Base-by-base conservation (phyloP, 2,888 invertebrate species). In the Dasysyrphus albostriatus region DNA sequence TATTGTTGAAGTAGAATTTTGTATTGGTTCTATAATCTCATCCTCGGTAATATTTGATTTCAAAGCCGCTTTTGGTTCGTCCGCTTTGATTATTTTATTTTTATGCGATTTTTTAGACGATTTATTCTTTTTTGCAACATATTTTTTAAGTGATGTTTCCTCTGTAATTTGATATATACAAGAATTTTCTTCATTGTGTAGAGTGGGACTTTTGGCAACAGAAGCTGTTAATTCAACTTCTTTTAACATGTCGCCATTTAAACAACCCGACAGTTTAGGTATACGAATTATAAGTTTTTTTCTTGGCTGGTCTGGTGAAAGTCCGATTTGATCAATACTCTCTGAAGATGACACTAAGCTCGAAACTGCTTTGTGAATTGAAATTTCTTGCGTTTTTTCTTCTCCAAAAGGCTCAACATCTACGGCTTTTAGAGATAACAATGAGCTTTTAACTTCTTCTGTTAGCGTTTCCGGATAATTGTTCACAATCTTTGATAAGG, bases 201-300 rank as follows among this genome's bases (percentile, higher is more conserved):
- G 9, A 9, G 19, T 49, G 19, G 10, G 19, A 10, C 0, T 19
- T 9, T 49, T 19, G 10, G 10, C 19, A 24, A 19, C 10, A 10
- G 49, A 49, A 10, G 19, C 0, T 19, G 1, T 10, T 19, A 19
- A 3, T 16, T 16, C 8, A 16, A n/a, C 6, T 29, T 10, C 3
- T 32, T n/a, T 54, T 1, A 1, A 12, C 6, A 32, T 8, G 8
- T n/a, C 8, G 0, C n/a, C 54, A n/a, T 29, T 54, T n/a, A 10
- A 32, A 54, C 14, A 32, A 54, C 14, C 29, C 14, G 14, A 32
- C n/a, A 54, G 3, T 32, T 54, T 54, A 8, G 54, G 32, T 14
- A 54, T 32, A 32, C 54, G 54, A 32, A 54, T 32, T 32, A 54
- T n/a, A 4, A 54, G 54, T 29, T 54, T 54, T 54, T 8, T 29